phyloP scores from a whole-genome alignment of 2,113 vertebrate species.

The Excalfactoria chinensis region DNA sequence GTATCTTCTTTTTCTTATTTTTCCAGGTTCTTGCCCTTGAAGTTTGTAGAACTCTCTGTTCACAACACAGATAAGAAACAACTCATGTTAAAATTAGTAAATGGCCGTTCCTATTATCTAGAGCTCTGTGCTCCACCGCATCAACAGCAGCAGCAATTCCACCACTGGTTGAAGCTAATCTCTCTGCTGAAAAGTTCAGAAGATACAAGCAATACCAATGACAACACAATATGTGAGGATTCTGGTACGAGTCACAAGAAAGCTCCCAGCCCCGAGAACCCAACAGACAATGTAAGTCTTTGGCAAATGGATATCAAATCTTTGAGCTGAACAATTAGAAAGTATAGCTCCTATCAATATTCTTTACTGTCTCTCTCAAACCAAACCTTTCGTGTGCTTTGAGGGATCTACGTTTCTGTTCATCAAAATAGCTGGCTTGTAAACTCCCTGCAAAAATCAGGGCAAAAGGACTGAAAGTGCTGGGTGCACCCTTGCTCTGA shows the following conservation, averaged over 20 bases:
- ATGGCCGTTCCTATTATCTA: slow-evolving; percentile 69
- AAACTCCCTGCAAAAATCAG: not conserved
- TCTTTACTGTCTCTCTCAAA: not conserved
- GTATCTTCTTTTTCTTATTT: not conserved
- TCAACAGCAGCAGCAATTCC: slow-evolving; percentile 47
- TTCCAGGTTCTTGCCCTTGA: slow-evolving; percentile 66
- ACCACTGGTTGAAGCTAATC: slow-evolving; percentile 65
- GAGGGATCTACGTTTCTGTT: not conserved
- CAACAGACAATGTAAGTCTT: not conserved
- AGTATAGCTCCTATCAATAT: not conserved
- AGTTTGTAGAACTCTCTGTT: slow-evolving; percentile 74
- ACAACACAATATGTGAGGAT: slow-evolving; percentile 48
- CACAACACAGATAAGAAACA: slow-evolving; percentile 46
- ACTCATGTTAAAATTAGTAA: slow-evolving; percentile 70
- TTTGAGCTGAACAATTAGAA: not conserved
- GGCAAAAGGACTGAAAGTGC: not conserved
- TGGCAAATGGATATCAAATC: not conserved
- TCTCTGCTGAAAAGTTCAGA: slow-evolving; percentile 19
- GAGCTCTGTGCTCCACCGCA: slow-evolving; percentile 60
- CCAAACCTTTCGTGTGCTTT: not conserved
- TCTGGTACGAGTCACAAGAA: slow-evolving; percentile 24
- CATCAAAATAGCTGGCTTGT: not conserved
- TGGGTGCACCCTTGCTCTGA: not conserved
- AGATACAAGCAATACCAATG: slow-evolving; percentile 21
- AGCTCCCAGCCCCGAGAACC: slow-evolving; percentile 22